Evolutionary conservation across 2,888 invertebrate species (phyloP), one percentile per base, ranked within the genome.

Genomic region (Chrysina gloriosa): DNA sequence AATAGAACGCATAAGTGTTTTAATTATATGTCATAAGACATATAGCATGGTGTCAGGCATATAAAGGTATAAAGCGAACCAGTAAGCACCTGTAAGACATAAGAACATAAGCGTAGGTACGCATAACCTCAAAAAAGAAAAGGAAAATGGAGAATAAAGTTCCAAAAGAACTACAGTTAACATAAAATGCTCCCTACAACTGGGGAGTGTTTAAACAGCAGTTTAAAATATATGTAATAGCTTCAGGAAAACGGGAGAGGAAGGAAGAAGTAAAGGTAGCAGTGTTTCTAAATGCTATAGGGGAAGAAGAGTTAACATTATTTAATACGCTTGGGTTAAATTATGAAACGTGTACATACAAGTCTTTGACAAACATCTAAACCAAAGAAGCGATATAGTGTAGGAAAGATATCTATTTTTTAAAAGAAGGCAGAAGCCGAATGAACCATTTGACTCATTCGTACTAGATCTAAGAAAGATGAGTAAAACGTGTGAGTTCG

Each of bases 161-260:
- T 16, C 45, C 45, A 19, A 45, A 45, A 16, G 45, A 45, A 14
- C 5, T 45, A 16, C 2, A 45, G 7, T 16, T 45, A 45, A 4
- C 16, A n/a, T n/a, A n/a, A 19, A 19, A 45, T 45, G 45, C 45
- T 19, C 4, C 42, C n/a, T 14, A 45, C 27, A 72, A 70, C 36
- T 77, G 73, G 73, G 72, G 67, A 36, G 69, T 69, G 64, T 76
- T 71, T 70, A 65, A 61, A 21, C 74, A 74, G 66, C 67, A 69
- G 21, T 76, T 75, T 48, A 68, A 71, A 19, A 42, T 76, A 36
- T 77, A 72, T 58, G 11, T 74, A 7, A 50, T 66, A 42, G 75
- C 75, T 7, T 69, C 72, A 19, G 76, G 73, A 14, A 63, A 71
- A 2, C 65, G 70, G 7, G n/a, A 45, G 11, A 75, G 72, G 61